Conservation (phyloP, 2,797 vertebrate species). For the Salmo trutta region DNA sequence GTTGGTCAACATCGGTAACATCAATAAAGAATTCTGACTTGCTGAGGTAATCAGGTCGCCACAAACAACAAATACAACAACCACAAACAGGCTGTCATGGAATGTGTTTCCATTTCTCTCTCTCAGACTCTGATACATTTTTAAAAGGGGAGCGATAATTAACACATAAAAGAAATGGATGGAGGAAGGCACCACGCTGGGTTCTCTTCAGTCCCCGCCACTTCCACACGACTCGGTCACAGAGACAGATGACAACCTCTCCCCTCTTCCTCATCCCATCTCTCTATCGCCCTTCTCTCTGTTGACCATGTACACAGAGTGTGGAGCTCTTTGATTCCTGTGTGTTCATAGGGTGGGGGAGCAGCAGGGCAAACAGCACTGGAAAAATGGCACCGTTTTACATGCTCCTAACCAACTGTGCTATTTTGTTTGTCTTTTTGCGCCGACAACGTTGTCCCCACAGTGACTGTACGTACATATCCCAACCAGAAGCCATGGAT, state of each 20-base stretch:
- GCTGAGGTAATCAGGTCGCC: not conserved
- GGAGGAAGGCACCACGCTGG: constrained; percentile 28
- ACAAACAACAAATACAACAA: constrained; percentile 15
- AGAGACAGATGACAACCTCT: not conserved
- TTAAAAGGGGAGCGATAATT: constrained; percentile 58
- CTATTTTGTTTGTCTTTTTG: too few relatives aligned
- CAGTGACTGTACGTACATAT: too few relatives aligned
- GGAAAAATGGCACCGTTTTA: not conserved
- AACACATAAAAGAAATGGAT: constrained; percentile 51
- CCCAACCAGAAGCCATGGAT: too few relatives aligned
- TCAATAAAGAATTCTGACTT: not conserved
- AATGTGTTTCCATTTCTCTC: constrained; percentile 7
- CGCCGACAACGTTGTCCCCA: too few relatives aligned
- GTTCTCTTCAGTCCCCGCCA: not conserved
- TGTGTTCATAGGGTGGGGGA: not conserved
- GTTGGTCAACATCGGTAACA: not conserved
- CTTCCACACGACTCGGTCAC: not conserved
- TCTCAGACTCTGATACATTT: constrained; percentile 45
- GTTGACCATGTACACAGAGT: constrained; percentile 6
- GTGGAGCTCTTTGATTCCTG: constrained; percentile 31
- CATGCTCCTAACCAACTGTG: too few relatives aligned
- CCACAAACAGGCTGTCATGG: not conserved
- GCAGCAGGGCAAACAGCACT: not conserved
- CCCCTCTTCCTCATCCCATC: not conserved
- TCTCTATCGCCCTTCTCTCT: not conserved